Evolutionary conservation across 2,888 invertebrate genomes (phyloP), one percentile per base, ranked within the genome.

Genomic region (Creontiades dilutus): DNA sequence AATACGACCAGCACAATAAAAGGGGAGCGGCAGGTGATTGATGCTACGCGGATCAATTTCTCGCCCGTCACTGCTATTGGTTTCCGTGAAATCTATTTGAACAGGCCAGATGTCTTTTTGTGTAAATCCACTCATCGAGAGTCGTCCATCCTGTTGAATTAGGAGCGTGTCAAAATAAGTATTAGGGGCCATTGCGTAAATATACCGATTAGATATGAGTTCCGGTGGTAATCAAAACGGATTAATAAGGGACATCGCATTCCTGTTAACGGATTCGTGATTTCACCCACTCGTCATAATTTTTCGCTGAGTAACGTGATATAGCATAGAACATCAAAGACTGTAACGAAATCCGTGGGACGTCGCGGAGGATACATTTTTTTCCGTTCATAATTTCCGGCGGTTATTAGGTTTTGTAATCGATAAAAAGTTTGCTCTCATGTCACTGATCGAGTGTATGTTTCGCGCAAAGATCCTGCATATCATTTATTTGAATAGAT

Each of bases 81-180:
- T 52, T 52, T 52, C 16, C 52, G 52, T 16, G 13, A 52, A 52
- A 27, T 23, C 19, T 68, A 23, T 68, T 68, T 68, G 68, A 27
- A 68, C 68, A 68, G 68, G 7, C 68, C 68, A 68, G 23, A 68
- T 68, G 68, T 68, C 27, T 27, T 23, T 68, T 68, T 68, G 37
- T 37, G 37, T 23, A 23, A 68, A 68, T 68, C 27, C 23, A 19
- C 11, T 19, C 61, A 61, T 14, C 61, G 19, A 61, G 61, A 13
- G 61, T 9, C 61, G 61, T 61, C 61, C 68, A 27, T 23, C 68
- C 5, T 5, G 19, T 27, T 19, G 68, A 68, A 68, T 68, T 27
- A 13, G 23, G 68, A 68, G 12, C 12, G 68, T 68, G 68, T 68
- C 68, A 27, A 68, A 68, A 23, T 68, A 23, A 23, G 68, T 27